A percentile compares a stretch with the other conserved stretches of the same genome.
Evolutionary conservation across 2,888 invertebrate genomes (phyloP).

Genomic region (Ellobium chinense): DNA sequence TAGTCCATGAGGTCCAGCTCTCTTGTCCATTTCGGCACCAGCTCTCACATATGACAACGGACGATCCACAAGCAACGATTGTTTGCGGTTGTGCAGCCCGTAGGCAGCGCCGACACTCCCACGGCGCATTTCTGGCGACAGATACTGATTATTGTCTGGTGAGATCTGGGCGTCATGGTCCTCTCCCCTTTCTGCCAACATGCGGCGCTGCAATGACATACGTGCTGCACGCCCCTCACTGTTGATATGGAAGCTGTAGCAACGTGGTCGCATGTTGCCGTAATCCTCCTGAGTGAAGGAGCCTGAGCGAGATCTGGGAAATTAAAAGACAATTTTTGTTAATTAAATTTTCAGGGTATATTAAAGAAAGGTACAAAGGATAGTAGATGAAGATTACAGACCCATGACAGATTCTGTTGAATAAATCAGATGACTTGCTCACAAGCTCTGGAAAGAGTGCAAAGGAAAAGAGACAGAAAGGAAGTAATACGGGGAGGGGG

Average conservation of each 20-base stretch:
- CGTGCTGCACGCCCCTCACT: conserved; percentile 69
- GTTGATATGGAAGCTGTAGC: conserved; percentile 72
- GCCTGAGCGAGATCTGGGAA: conserved; percentile 64
- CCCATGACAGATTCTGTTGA: too few species aligned
- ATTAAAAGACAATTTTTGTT: too few species aligned
- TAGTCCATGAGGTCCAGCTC: background rate
- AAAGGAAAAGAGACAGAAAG: too few species aligned
- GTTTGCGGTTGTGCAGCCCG: conserved; percentile 67
- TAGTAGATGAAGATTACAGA: too few species aligned
- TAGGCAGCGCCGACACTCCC: conserved; percentile 71
- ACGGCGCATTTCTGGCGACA: conserved; percentile 68
- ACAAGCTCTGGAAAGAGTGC: too few species aligned
- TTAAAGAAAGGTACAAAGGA: too few species aligned
- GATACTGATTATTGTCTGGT: conserved; percentile 57
- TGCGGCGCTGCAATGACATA: conserved; percentile 53
- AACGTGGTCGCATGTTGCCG: conserved; percentile 65
- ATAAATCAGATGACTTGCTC: too few species aligned
- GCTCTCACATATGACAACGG: conserved; percentile 63
- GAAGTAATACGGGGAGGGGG: too few species aligned
- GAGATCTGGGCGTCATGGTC: conserved; percentile 49
- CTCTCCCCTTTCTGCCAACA: conserved; percentile 19
- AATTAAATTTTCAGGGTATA: too few species aligned
- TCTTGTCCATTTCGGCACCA: conserved; percentile 31
- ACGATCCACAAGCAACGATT: conserved; percentile 66
- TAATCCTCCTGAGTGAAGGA: conserved; percentile 68